A percentile compares a stretch with the other conserved stretches of the same genome.
phyloP scores from a whole-genome alignment of 2,797 vertebrate species.

The Hoplostethus atlanticus region DNA sequence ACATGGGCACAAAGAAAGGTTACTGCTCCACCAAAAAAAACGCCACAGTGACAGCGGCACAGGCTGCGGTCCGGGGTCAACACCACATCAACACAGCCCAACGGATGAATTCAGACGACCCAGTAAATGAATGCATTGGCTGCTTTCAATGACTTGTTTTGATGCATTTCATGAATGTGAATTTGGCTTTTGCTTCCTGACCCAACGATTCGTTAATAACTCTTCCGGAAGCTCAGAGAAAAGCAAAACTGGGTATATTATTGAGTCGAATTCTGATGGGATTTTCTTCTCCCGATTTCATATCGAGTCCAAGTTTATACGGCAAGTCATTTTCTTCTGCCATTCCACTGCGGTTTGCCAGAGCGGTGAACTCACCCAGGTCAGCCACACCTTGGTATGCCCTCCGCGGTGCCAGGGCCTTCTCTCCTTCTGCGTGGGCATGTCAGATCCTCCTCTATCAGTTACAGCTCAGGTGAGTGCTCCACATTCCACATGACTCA shows the following conservation, averaged over 20 bases:
- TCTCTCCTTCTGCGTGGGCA: conserved; percentile 51
- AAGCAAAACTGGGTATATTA: background rate
- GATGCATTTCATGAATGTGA: conserved; percentile 69
- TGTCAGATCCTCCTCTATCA: conserved; percentile 60
- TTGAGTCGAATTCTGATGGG: too few species aligned
- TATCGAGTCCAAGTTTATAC: conserved; percentile 35
- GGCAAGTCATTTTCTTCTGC: conserved; percentile 59
- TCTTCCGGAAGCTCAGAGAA: conserved; percentile 49
- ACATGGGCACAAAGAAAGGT: conserved; percentile 77
- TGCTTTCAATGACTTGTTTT: conserved; percentile 68
- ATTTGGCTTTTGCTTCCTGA: conserved; percentile 32
- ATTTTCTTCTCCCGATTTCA: conserved; percentile 19
- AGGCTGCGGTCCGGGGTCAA: conserved; percentile 65
- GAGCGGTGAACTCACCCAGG: conserved; percentile 53
- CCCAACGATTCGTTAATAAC: conserved; percentile 63
- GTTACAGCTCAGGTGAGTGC: conserved; percentile 71
- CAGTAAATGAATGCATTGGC: conserved; percentile 54
- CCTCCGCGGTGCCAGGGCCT: conserved; percentile 52
- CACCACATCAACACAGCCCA: conserved; percentile 61
- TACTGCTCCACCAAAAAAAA: conserved; percentile 69
- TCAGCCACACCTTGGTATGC: conserved; percentile 64
- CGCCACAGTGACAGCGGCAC: conserved; percentile 65
- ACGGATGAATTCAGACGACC: conserved; percentile 50
- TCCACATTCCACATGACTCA: conserved; percentile 70
- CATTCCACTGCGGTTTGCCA: conserved; percentile 54